Evolutionary conservation across 2,113 vertebrate species (phyloP), one percentile per base, ranked within the genome.

Genomic region (Elanus axillaris): DNA sequence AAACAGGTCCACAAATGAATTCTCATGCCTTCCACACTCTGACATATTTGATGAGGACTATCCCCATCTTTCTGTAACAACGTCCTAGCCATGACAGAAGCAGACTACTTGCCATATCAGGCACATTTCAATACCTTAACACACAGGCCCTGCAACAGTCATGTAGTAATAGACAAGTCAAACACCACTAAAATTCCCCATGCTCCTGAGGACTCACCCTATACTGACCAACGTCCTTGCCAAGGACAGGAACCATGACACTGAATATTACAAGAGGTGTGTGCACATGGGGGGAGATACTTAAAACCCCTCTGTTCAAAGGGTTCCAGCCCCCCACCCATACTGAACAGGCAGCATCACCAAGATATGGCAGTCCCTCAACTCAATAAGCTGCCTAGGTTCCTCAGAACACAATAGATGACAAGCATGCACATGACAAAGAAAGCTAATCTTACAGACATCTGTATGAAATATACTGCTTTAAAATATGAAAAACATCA

Each of bases 241-340:
- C 0, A 0, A 71, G 10, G 34, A 64, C 20, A 68, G 32, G 20
- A 72, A 47, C 25, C 15, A 4, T 19, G 45, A 42, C 20, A 26
- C 10, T 19, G 26, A 55, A 17, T 27, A n/a, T 16, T 25, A 29
- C 9, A 31, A 22, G 5, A 12, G 18, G 8, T 18, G 6, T 21
- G 10, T 16, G 10, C 3, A 3, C 3, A 1, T 22, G 1, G 0
- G 3, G 2, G 5, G 3, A 59, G 3, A 36, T n/a, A 59, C 31
- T 36, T 48, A 56, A 94, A 82, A 13, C 3, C 7, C 21, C 62
- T 34, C 36, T 6, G 19, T 47, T 59, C 45, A 5, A 74, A 75
- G 26, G 34, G 31, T 29, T 63, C 26, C 59, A 87, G 45, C 13
- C 15, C 10, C 19, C 16, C 22, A 42, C 16, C n/a, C 34, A 56